Evolutionary conservation across 2,113 vertebrate genomes (phyloP).

Genomic region (Callospermophilus lateralis): DNA sequence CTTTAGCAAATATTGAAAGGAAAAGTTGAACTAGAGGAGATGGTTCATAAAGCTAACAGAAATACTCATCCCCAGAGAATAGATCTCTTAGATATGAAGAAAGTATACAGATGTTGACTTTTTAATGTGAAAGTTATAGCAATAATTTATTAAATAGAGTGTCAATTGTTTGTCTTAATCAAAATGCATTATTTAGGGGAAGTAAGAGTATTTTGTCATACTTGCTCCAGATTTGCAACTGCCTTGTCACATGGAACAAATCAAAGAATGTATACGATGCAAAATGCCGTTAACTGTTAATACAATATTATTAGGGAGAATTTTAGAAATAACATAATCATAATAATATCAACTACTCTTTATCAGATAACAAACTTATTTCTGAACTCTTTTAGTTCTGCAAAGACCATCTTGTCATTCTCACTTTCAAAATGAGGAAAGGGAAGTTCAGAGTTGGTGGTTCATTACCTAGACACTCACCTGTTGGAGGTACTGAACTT

Average conservation of each 20-base stretch:
- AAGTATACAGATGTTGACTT: conserved; percentile 31
- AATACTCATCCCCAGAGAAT: conserved; percentile 39
- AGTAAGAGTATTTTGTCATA: conserved; percentile 6
- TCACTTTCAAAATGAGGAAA: background rate
- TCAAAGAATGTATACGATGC: background rate
- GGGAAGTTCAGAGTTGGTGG: background rate
- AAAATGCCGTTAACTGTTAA: background rate
- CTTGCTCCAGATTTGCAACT: background rate
- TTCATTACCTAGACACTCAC: background rate
- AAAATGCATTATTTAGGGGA: conserved; percentile 16
- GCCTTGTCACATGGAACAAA: background rate
- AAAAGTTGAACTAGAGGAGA: conserved; percentile 61
- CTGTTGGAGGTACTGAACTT: background rate
- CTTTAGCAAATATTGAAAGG: conserved; percentile 73
- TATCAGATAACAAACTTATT: background rate
- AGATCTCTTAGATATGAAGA: conserved; percentile 12
- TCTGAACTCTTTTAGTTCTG: background rate
- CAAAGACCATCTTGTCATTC: background rate
- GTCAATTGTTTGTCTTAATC: conserved; percentile 25
- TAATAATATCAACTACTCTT: background rate
- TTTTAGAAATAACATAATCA: background rate
- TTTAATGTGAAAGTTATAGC: conserved; percentile 35
- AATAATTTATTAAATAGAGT: conserved; percentile 63
- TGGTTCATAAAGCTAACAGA: conserved; percentile 17
- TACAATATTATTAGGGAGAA: background rate